These are phyloP conservation scores for Gerris buenoi DNA, from an alignment of 1,140 invertebrate species.

Conservation along the genomic window DNA sequence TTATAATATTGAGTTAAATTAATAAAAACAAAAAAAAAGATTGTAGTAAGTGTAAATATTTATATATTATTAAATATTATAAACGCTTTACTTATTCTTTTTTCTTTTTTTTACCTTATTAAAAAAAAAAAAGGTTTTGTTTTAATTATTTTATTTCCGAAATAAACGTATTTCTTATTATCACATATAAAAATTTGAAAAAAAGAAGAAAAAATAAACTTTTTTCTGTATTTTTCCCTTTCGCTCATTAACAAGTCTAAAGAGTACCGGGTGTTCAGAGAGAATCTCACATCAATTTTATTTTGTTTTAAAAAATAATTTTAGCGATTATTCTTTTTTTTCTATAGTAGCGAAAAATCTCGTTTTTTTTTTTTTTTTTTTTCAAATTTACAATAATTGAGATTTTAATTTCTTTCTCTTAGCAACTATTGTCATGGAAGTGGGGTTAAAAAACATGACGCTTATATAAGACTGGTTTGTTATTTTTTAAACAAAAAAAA, in stretches of 20 bases:
- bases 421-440: not conserved
- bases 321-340: not conserved
- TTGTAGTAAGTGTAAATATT: not conserved
- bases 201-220: not conserved
- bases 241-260: not conserved
- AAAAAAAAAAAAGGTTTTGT: no score
- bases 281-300: not conserved
- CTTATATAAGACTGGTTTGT: not conserved
- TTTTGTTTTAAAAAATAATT: not conserved
- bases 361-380: no score
- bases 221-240: not conserved
- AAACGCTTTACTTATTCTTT: not conserved
- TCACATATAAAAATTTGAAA: not conserved
- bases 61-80: not conserved
- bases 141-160: not conserved
- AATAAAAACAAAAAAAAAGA: not conserved
- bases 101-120: not conserved
- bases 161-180: not conserved
- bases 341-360: no score
- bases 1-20: not conserved
- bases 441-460: not conserved
- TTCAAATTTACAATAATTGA: no score
- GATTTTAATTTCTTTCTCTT: no score
- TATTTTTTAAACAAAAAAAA: not conserved
- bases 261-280: no score